Base-by-base conservation (phyloP, 1,140 invertebrate genomes). In the Diabrotica virgifera region DNA sequence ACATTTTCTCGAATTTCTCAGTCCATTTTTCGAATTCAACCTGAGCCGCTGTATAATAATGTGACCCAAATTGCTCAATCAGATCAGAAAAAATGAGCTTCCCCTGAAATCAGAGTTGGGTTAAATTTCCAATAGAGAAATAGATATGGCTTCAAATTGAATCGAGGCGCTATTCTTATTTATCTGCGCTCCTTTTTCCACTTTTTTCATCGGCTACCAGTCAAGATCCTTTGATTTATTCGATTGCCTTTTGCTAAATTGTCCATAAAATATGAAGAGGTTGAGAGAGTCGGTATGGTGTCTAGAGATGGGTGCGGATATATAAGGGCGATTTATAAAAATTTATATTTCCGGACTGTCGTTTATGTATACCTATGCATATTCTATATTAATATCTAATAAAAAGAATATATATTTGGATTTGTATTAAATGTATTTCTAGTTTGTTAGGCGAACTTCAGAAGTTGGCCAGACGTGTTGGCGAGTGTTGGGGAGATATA, bases 91-190 rank as follows among this genome's bases (percentile, higher is more conserved):
- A 46, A 46, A 46, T n/a, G 40, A 46, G 40, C 40, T 46, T 46
- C 40, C 40, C n/a, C 40, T n/a, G 40, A 46, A 8, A 46, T 46
- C 40, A 10, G 40, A 46, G 40, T n/a, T 46, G 40, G 24, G 40
- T 46, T 46, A 46, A 46, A 46, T 46, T 46, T 46, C 40, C 40
- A 46, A 46, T 46, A 46, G 40, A 46, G 40, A 46, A 46, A 46
- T 46, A 46, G 40, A 46, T 46, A 46, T 46, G n/a, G 40, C 40
- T n/a, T 46, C 40, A 46, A 46, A 46, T 46, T 46, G 40, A 46
- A 46, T 46, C n/a, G 40, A 46, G 40, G 40, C 40, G 40, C 40
- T 46, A 46, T 46, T 46, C 40, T 46, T 46, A 46, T 46, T 46
- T 46, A 46, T 46, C 40, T 46, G 40, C 40, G 8, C n/a, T 46